These are phyloP conservation scores for Beroe ovata DNA, from an alignment of 37 sponge, comb jelly and placozoan genomes.

Conservation along the genomic window DNA sequence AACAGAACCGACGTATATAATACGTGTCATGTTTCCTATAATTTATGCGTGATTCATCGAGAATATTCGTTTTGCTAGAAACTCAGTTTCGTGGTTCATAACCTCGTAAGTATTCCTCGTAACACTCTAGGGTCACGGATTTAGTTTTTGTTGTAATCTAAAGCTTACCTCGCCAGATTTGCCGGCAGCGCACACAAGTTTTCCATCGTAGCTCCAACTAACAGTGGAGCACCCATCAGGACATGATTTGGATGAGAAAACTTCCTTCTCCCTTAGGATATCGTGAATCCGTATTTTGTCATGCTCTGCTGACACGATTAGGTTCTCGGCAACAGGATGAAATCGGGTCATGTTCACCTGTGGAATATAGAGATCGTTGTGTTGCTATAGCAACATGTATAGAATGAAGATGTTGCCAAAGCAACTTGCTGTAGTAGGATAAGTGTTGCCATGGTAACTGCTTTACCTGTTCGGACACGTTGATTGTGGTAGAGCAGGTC, in stretches of 20 bases:
- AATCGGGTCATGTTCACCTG: conserved; percentile 14
- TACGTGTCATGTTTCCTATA: too few species aligned
- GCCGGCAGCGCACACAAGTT: conserved; percentile 19
- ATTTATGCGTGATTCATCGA: too few species aligned
- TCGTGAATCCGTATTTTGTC: neutral
- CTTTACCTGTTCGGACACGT: conserved; percentile 27
- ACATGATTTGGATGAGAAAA: neutral
- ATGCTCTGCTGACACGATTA: conserved; percentile 13
- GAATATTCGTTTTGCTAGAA: too few species aligned
- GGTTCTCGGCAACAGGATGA: conserved; percentile 44
- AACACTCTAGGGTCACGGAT: too few species aligned
- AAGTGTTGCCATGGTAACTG: neutral
- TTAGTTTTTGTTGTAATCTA: too few species aligned
- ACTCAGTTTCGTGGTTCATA: too few species aligned
- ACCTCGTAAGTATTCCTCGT: too few species aligned
- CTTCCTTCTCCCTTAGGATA: neutral
- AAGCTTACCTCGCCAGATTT: conserved; percentile 14
- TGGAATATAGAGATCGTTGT: too few species aligned
- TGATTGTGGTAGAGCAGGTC: conserved; percentile 23
- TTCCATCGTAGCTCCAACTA: conserved; percentile 63
- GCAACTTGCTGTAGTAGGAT: conserved; percentile 18
- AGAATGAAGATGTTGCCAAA: too few species aligned
- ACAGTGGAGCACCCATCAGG: conserved; percentile 1
- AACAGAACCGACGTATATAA: too few species aligned
- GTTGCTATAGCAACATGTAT: too few species aligned